Evolutionary conservation across 2,797 vertebrate genomes (phyloP).

Genomic region (Sorex maritimensis): DNA sequence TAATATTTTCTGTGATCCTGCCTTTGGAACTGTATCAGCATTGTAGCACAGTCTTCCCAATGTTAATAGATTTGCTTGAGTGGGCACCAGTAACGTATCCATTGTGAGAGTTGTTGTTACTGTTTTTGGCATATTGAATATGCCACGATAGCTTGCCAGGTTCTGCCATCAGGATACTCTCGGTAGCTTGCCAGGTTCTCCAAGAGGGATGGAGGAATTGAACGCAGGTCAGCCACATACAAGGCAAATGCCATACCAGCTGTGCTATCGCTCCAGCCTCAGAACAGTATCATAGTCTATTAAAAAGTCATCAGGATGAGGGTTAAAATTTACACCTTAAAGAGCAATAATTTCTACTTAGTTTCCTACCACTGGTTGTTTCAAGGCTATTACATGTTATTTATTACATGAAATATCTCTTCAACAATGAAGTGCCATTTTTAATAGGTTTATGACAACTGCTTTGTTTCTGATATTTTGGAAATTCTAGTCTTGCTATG

Average conservation of each 20-base stretch:
- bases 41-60: too few species aligned
- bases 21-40: not conserved
- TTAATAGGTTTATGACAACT: constrained; percentile 21
- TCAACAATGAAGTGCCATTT: not conserved
- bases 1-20: not conserved
- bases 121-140: too few species aligned
- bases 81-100: too few species aligned
- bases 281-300: not conserved
- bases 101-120: too few species aligned
- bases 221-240: too few species aligned
- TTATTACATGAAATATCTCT: constrained; percentile 3
- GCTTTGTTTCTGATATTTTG: not conserved
- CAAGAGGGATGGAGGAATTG: too few species aligned
- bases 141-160: too few species aligned
- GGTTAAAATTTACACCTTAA: not conserved
- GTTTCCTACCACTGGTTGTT: not conserved
- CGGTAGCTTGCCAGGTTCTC: too few species aligned
- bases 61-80: too few species aligned
- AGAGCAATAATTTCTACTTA: not conserved
- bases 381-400: not conserved
- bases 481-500: not conserved
- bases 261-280: too few species aligned
- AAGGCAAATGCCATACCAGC: too few species aligned
- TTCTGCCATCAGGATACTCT: too few species aligned
- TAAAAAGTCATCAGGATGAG: not conserved